Percentiles rank a stretch among this genome's conserved stretches.
phyloP scores from a whole-genome alignment of 2,888 invertebrate species.

The Augiades crinisus region DNA sequence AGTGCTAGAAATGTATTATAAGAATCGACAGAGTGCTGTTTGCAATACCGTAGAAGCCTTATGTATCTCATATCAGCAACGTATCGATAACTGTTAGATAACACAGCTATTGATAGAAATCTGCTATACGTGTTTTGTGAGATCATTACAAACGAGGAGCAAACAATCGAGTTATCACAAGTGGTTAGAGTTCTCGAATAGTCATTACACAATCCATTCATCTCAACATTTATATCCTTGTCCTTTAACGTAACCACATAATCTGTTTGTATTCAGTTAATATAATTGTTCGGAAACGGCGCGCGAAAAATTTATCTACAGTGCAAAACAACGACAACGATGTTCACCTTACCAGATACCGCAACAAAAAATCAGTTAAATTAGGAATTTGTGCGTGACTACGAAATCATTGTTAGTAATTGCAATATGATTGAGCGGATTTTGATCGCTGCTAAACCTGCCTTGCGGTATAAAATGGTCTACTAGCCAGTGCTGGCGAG shows the following conservation, averaged over 20 bases:
- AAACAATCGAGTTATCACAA: neutral
- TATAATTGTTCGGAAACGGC: too few relatives aligned
- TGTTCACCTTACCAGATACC: neutral
- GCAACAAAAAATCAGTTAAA: neutral
- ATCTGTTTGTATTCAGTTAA: too few relatives aligned
- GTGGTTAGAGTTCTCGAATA: neutral
- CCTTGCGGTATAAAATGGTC: conserved; percentile 50
- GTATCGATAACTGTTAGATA: conserved; percentile 30
- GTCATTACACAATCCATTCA: too few relatives aligned
- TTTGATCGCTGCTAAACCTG: conserved; percentile 19
- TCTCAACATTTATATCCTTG: too few relatives aligned
- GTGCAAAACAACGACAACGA: too few relatives aligned
- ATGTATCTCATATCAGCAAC: conserved; percentile 8
- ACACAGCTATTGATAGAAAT: conserved; percentile 32
- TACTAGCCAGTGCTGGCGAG: conserved; percentile 56
- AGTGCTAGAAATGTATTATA: conserved; percentile 11
- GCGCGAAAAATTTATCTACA: too few relatives aligned
- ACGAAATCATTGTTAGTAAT: conserved; percentile 13
- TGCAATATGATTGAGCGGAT: conserved; percentile 14
- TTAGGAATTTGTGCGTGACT: conserved; percentile 13
- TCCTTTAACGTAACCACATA: too few relatives aligned
- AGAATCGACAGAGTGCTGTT: neutral
- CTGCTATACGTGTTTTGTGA: neutral
- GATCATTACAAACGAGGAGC: neutral
- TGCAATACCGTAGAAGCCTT: neutral